A percentile compares a stretch with the other conserved stretches of the same genome.
Evolutionary conservation across 2,888 invertebrate species (phyloP).

Genomic region (Ariolimax columbianus): DNA sequence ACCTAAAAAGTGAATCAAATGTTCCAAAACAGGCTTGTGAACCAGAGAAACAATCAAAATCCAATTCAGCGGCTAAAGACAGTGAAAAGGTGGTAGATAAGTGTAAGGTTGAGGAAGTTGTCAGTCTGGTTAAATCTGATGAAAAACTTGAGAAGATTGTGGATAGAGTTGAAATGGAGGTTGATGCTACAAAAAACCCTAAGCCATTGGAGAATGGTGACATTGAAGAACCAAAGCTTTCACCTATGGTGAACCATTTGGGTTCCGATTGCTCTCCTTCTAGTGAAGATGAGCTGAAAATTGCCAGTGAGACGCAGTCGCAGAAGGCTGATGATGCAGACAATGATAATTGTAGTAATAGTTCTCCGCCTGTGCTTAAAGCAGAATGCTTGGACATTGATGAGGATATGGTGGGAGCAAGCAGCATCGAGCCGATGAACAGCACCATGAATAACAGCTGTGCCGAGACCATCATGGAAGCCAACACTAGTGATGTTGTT

Average conservation of each 20-base stretch:
- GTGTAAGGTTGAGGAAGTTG: conserved; percentile 14
- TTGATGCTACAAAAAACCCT: background rate
- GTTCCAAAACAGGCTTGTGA: background rate
- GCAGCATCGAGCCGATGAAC: conserved; percentile 29
- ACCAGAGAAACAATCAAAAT: conserved; percentile 10
- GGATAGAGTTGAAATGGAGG: background rate
- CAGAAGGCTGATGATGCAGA: conserved; percentile 18
- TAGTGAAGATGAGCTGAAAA: background rate
- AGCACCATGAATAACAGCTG: conserved; percentile 38
- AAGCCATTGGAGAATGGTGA: conserved; percentile 49
- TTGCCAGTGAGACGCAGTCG: background rate
- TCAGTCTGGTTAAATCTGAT: background rate
- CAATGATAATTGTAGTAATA: conserved; percentile 39
- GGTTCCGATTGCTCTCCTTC: conserved; percentile 1
- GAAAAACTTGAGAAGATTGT: background rate
- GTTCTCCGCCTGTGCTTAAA: conserved; percentile 49
- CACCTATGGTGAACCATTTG: conserved; percentile 41
- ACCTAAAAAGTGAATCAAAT: conserved; percentile 27
- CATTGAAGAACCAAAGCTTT: conserved; percentile 46
- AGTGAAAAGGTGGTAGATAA: background rate
- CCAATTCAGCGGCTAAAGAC: background rate
- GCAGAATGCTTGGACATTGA: conserved; percentile 47
- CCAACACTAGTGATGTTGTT: conserved; percentile 30
- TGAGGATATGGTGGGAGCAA: conserved; percentile 18
- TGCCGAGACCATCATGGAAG: conserved; percentile 26